These are phyloP conservation scores for Gymnopithys bicolor DNA, from an alignment of 2,797 vertebrate genomes.

Conservation along the genomic window DNA sequence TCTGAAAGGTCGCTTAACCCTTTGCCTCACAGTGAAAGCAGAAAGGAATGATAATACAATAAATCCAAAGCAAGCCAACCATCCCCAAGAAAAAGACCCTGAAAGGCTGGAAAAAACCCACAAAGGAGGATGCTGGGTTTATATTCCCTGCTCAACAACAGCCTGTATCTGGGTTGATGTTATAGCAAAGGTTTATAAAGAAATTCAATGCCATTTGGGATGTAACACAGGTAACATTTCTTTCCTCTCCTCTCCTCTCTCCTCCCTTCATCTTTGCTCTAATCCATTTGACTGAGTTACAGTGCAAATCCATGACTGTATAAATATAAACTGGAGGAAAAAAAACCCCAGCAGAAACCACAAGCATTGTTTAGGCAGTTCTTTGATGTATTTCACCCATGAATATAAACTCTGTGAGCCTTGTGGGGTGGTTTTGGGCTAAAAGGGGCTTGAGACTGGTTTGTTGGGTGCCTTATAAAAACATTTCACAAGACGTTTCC, in stretches of 20 bases:
- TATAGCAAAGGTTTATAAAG: not conserved
- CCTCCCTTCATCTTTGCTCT: constrained; percentile 20
- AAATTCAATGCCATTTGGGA: not conserved
- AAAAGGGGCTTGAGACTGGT: constrained; percentile 24
- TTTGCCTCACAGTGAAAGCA: not conserved
- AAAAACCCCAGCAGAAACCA: not conserved
- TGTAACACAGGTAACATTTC: not conserved
- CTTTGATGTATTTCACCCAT: constrained; percentile 56
- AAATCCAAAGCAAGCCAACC: constrained; percentile 12
- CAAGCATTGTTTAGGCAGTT: constrained; percentile 37
- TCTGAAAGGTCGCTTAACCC: constrained; percentile 26
- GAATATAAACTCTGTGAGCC: constrained; percentile 39
- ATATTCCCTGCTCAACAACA: not conserved
- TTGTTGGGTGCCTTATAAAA: constrained; percentile 30
- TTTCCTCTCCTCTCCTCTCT: not conserved
- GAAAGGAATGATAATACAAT: constrained; percentile 23
- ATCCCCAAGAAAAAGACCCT: not conserved
- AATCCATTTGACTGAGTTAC: constrained; percentile 5
- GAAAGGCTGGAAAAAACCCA: not conserved
- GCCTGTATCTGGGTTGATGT: not conserved
- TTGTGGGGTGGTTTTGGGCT: constrained; percentile 43
- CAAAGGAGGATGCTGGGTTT: not conserved
- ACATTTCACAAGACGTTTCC: not conserved
- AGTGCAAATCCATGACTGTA: constrained; percentile 16
- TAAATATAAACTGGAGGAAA: not conserved